Percentiles rank a stretch among this genome's conserved stretches.
phyloP scores from a whole-genome alignment of 2,113 vertebrate genomes.

The Xiphophorus couchianus region DNA sequence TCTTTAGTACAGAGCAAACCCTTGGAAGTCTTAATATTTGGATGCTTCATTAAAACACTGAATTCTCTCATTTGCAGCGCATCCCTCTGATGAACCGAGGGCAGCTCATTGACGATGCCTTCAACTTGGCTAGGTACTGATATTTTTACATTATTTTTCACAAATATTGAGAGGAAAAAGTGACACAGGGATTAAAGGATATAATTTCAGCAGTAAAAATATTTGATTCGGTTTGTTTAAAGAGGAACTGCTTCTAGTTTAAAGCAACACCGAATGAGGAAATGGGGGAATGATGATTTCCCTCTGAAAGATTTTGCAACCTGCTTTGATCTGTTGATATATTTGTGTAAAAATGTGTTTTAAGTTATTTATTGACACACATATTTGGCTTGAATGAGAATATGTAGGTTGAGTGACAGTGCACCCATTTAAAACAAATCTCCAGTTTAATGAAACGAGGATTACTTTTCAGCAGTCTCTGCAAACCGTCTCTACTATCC shows the following conservation, averaged over 20 bases:
- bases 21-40: not conserved
- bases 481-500: not conserved
- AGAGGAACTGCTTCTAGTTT: not conserved
- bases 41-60: not conserved
- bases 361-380: too few relatives aligned
- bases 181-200: not conserved
- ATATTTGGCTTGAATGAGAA: too few relatives aligned
- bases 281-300: not conserved
- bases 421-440: too few relatives aligned
- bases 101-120: constrained; percentile 90
- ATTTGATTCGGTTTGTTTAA: not conserved
- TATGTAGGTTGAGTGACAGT: too few relatives aligned
- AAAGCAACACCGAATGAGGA: not conserved
- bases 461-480: not conserved
- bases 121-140: constrained; percentile 86
- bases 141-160: not conserved
- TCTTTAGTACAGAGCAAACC: too few relatives aligned
- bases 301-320: not conserved
- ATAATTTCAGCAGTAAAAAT: not conserved
- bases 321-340: too few relatives aligned
- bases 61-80: constrained; percentile 63
- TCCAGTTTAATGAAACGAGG: too few relatives aligned
- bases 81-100: constrained; percentile 89
- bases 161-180: not conserved
- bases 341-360: too few relatives aligned